A percentile compares a stretch with the other conserved stretches of the same genome.
Conservation (phyloP, 2,888 invertebrate species). For the Tinea pellionella region DNA sequence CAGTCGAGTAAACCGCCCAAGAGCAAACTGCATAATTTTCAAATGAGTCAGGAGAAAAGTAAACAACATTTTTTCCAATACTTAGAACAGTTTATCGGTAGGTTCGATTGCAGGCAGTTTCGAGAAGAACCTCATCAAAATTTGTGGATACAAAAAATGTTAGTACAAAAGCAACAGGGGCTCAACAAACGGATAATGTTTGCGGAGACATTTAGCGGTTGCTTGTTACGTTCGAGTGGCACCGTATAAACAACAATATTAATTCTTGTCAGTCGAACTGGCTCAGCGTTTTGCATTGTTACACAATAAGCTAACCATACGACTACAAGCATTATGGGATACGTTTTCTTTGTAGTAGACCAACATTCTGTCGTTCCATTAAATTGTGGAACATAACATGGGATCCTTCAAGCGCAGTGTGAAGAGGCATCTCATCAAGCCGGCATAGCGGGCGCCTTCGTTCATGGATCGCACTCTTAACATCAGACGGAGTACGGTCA, state of each 20-base stretch:
- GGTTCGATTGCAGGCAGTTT: not conserved
- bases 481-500: too few species aligned
- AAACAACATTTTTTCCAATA: slow-evolving; percentile 4
- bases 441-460: too few species aligned
- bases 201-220: slow-evolving; percentile 46
- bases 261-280: slow-evolving; percentile 39
- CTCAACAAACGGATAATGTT: slow-evolving; percentile 33
- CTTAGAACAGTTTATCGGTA: slow-evolving; percentile 6
- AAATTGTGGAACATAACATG: too few species aligned
- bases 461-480: too few species aligned
- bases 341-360: slow-evolving; percentile 11
- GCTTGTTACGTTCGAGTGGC: slow-evolving; percentile 50
- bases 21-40: not conserved
- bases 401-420: too few species aligned
- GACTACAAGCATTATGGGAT: too few species aligned
- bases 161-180: slow-evolving; percentile 34
- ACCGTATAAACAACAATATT: slow-evolving; percentile 37
- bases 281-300: slow-evolving; percentile 43
- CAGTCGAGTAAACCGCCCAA: not conserved
- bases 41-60: slow-evolving; percentile 2
- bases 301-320: slow-evolving; percentile 26
- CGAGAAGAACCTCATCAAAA: slow-evolving; percentile 4
- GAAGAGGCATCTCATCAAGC: too few species aligned
- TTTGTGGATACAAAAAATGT: slow-evolving; percentile 32
- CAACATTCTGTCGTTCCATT: too few species aligned